Evolutionary conservation across 2,113 vertebrate genomes (phyloP), one percentile per base, ranked within the genome.

Genomic region (Symphodus melops): DNA sequence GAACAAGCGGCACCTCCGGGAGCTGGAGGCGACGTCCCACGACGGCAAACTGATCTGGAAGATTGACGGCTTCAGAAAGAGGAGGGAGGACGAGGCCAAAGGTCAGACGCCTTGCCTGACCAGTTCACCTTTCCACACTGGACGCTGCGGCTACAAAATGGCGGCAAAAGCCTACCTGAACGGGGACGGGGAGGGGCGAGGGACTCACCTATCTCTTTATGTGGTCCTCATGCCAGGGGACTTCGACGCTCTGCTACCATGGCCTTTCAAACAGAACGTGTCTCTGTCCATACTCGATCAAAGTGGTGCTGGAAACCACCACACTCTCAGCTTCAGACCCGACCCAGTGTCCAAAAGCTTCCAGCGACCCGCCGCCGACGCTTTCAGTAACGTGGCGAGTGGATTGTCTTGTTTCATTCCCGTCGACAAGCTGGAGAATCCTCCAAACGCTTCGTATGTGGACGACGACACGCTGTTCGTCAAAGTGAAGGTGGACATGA

Each of bases 41-140:
- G 95, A 94, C 0, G 96, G 96, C 5, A 97, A 95, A 82, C 92
- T 98, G 66, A 97, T 98, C 82, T 98, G 97, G 96, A 98, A 98
- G 90, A 95, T 98, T 86, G 92, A 93, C 0, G 95, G 96, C 83
- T 97, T 96, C 77, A 91, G 78, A 74, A 83, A 79, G 79, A 95
- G 86, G 88, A 96, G 95, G 48, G 94, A 92, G 20, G 94, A 95
- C 1, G 96, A 95, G 0, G 72, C 86, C 59, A 93, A 93, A 1
- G 95, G 95, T 21, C 94, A 92, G 8, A 75, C 68, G 0, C 81
- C 92, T 1, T 96, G 95, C 17, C 92, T 97, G 82, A 96, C 92
- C 87, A 97, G 96, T 66, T 88, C 93, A 20, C 95, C 96, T 1
- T 97, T 98, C 90, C 96, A 97, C 84, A 96, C 95, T 56, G 95